These are phyloP conservation scores for Lucinisca nassula DNA, from an alignment of 2,888 invertebrate species.

Conservation along the genomic window DNA sequence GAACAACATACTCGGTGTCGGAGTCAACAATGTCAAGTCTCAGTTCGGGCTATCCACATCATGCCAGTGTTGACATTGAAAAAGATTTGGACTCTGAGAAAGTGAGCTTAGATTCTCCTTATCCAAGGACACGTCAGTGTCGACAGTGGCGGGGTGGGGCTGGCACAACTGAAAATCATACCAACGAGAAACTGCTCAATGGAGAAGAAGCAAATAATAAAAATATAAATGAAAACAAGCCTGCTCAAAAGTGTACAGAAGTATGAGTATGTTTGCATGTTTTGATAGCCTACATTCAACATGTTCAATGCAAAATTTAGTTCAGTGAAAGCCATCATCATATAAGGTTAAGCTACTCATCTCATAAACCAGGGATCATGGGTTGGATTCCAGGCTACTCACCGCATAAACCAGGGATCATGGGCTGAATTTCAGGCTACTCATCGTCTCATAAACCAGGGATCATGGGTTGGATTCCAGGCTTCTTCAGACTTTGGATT, in stretches of 20 bases:
- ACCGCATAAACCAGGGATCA: no score
- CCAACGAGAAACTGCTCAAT: constrained; percentile 60
- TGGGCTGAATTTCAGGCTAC: no score
- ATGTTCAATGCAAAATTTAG: no score
- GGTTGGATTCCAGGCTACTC: no score
- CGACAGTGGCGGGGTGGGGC: not conserved
- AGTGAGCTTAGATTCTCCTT: not conserved
- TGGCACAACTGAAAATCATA: constrained; percentile 59
- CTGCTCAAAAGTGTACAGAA: constrained; percentile 48
- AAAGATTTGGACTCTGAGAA: not conserved
- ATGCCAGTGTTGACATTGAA: constrained; percentile 80
- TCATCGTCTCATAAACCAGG: no score
- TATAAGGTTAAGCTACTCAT: no score
- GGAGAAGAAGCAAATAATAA: constrained; percentile 44
- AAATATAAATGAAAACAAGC: not conserved
- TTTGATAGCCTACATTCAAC: no score
- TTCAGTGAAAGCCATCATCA: no score
- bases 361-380: no score
- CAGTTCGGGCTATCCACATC: constrained; percentile 82
- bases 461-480: no score
- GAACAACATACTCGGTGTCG: constrained; percentile 88
- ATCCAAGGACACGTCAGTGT: not conserved
- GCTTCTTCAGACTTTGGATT: no score
- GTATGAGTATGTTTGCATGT: constrained; percentile 19
- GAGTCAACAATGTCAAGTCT: constrained; percentile 88